A percentile compares a stretch with the other conserved stretches of the same genome.
Conservation (phyloP, 2,888 invertebrate species). For the Ferrisia virgata region DNA sequence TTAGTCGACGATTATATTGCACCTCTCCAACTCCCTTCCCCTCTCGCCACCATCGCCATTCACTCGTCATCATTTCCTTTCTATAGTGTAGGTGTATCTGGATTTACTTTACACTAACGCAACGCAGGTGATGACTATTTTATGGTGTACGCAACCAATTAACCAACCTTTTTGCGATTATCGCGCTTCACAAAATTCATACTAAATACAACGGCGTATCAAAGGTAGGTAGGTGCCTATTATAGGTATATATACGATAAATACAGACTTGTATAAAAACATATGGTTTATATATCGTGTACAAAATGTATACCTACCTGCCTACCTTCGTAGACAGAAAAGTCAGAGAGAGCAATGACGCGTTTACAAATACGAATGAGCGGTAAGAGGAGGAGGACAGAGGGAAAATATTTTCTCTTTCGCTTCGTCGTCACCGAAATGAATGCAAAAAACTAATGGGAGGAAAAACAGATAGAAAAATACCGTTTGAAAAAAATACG, state of each 20-base stretch:
- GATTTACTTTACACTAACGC: too few species aligned
- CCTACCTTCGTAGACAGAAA: not conserved
- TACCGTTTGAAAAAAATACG: not conserved
- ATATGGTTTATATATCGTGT: not conserved
- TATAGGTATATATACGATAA: too few species aligned
- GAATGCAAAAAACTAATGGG: too few species aligned
- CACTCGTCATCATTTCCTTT: too few species aligned
- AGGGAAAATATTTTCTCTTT: not conserved
- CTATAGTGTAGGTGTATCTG: too few species aligned
- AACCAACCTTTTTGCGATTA: conserved; percentile 26
- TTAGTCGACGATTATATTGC: not conserved
- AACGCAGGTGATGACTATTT: not conserved
- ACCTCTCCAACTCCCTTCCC: not conserved
- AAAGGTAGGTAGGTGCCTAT: not conserved
- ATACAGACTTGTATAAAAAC: not conserved
- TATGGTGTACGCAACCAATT: not conserved
- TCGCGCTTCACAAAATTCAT: conserved; percentile 10
- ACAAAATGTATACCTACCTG: too few species aligned
- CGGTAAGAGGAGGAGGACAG: not conserved
- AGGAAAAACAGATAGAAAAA: not conserved
- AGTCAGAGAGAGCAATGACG: not conserved
- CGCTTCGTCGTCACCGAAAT: too few species aligned
- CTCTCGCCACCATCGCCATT: not conserved
- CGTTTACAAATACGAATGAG: not conserved
- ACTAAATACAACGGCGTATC: not conserved